Base-by-base conservation (phyloP, 2,888 invertebrate species). In the Agrochola macilenta region DNA sequence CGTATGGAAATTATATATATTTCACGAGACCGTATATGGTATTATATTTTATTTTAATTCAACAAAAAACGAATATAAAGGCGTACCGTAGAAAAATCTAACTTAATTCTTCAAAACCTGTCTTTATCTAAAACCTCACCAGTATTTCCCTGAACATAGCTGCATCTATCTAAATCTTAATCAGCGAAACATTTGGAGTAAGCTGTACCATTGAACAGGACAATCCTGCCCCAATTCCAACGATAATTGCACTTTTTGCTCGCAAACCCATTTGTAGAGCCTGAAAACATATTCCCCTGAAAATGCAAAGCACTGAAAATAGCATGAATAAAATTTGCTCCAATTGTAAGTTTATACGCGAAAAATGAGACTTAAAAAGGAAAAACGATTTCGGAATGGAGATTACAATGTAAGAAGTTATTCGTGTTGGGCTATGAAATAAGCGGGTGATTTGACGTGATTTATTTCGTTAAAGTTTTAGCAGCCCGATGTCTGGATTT, bases 331-430 rank as follows among this genome's bases (percentile, higher is more conserved):
- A 86, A 82, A 82, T 78, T 78, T 79, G 68, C 69, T 57, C 69
- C 76, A 87, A 76, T 88, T 82, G 81, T 86, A 77, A 81, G 74
- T 87, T 86, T 82, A 83, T 84, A 78, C 71, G 69, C 79, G 76
- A 78, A 84, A 88, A 86, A 86, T 86, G 73, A 81, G 74, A 83
- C 81, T 86, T 85, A 79, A 85, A 89, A 88, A 87, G 84, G 82
- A 82, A 88, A 87, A 89, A 86, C 85, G 86, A 87, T 89, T 88
- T 85, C 71, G 78, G 80, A 83, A 86, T 87, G 81, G 77, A 88
- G 88, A 89, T 88, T 86, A 89, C 84, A 77, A 76, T 82, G 83
- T 86, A 84, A 84, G 84, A 83, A 85, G 82, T 84, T 84, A 79
- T 86, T 83, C 69, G 76, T 64, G 74, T 75, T 49, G 75, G 81